A percentile compares a stretch with the other conserved stretches of the same genome.
These are phyloP conservation scores for Sisor rabdophorus DNA, from an alignment of 2,113 vertebrate species.

Conservation along the genomic window DNA sequence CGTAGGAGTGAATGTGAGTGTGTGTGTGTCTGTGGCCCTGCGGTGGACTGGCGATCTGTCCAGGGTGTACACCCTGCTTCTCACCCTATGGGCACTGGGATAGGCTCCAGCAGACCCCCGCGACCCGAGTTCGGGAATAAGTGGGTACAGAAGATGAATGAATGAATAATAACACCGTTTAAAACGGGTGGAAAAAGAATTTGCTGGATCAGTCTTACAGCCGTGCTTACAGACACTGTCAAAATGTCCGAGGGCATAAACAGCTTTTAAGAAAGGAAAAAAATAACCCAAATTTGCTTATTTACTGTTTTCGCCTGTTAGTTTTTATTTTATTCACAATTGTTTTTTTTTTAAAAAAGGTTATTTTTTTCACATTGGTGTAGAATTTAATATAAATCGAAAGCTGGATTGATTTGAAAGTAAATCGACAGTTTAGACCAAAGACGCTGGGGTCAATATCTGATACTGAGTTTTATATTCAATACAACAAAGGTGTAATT, in stretches of 20 bases:
- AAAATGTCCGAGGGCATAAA: background rate
- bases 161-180: background rate
- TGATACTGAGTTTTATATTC: slow-evolving; percentile 30
- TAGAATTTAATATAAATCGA: background rate
- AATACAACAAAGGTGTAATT: slow-evolving; percentile 56
- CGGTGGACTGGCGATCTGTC: no score
- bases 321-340: slow-evolving; percentile 1
- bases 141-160: no score
- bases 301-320: background rate
- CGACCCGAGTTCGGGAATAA: no score
- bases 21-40: no score
- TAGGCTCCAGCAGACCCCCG: no score
- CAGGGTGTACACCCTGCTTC: no score
- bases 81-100: no score
- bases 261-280: background rate
- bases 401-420: background rate
- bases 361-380: background rate
- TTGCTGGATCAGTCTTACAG: background rate
- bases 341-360: background rate
- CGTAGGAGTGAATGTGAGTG: no score
- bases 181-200: background rate
- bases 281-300: background rate
- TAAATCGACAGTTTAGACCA: slow-evolving; percentile 11
- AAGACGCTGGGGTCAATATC: slow-evolving; percentile 12
- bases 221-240: slow-evolving; percentile 12